phyloP scores from a whole-genome alignment of 1,140 invertebrate genomes.

The Heliconius nattereri region DNA sequence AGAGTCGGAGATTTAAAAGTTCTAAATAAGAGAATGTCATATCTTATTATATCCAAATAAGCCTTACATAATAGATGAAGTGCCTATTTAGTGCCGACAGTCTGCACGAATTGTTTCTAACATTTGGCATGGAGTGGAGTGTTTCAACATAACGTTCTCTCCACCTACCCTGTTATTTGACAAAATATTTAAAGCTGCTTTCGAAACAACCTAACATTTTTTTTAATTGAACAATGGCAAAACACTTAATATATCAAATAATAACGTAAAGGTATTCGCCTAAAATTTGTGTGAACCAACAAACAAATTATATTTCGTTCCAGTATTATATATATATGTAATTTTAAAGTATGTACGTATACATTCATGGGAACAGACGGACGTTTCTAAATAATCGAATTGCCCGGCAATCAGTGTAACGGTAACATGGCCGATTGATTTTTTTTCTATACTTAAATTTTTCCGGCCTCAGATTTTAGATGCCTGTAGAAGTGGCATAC shows the following conservation, averaged over 20 bases:
- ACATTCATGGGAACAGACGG: slow-evolving; percentile 42
- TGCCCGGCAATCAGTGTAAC: slow-evolving; percentile 47
- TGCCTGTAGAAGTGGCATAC: slow-evolving; percentile 2
- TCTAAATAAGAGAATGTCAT: not conserved
- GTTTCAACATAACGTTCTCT: no score
- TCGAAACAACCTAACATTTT: not conserved
- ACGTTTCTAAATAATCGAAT: slow-evolving; percentile 36
- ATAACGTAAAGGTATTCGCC: not conserved
- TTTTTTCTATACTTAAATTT: slow-evolving; percentile 29
- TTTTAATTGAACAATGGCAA: not conserved
- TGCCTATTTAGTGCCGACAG: no score
- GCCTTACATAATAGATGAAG: no score
- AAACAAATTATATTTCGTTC: slow-evolving; percentile 46
- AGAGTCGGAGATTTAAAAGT: not conserved
- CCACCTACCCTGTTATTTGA: no score
- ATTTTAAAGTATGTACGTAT: slow-evolving; percentile 20
- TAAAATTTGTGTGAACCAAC: slow-evolving; percentile 41
- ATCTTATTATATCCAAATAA: not conserved
- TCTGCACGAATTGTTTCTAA: no score
- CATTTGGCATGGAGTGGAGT: no score
- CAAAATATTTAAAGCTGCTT: no score
- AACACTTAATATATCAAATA: not conserved
- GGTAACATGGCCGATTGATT: slow-evolving; percentile 44
- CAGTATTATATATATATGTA: slow-evolving; percentile 32
- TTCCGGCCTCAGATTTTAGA: not conserved